Conservation (phyloP, 2,888 invertebrate species). For the Miltochrista miniata region DNA sequence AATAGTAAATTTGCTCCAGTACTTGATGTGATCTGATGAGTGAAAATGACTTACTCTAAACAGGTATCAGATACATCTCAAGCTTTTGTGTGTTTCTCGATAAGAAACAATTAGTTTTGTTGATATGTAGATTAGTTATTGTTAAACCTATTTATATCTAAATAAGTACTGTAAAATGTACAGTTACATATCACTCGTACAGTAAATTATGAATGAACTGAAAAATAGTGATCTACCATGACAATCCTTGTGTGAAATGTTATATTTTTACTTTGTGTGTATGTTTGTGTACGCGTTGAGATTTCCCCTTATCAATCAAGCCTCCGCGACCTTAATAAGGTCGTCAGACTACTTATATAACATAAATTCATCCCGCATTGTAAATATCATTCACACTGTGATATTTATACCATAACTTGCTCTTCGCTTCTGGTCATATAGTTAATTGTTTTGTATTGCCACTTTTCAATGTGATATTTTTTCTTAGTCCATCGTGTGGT, state of each 20-base stretch:
- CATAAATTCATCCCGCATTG: too few species aligned
- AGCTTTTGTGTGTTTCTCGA: too few species aligned
- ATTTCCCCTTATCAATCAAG: not conserved
- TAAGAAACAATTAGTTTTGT: not conserved
- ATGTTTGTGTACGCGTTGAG: not conserved
- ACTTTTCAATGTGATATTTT: not conserved
- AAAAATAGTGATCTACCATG: slow-evolving; percentile 20
- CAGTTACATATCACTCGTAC: slow-evolving; percentile 19
- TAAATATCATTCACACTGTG: too few species aligned
- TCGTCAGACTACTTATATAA: too few species aligned
- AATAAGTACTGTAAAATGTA: not conserved
- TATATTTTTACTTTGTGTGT: not conserved
- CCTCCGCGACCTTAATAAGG: too few species aligned
- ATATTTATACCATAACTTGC: too few species aligned
- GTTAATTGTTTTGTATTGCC: too few species aligned
- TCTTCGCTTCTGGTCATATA: too few species aligned
- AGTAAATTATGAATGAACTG: slow-evolving; percentile 9
- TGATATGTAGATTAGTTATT: not conserved
- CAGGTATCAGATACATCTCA: too few species aligned
- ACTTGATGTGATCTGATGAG: too few species aligned
- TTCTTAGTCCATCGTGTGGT: not conserved
- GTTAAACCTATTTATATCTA: not conserved
- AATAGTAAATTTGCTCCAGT: too few species aligned
- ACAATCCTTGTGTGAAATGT: slow-evolving; percentile 11
- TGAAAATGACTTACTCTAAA: too few species aligned